These are phyloP conservation scores for Chelmon rostratus DNA, from an alignment of 2,797 vertebrate species.

Conservation along the genomic window DNA sequence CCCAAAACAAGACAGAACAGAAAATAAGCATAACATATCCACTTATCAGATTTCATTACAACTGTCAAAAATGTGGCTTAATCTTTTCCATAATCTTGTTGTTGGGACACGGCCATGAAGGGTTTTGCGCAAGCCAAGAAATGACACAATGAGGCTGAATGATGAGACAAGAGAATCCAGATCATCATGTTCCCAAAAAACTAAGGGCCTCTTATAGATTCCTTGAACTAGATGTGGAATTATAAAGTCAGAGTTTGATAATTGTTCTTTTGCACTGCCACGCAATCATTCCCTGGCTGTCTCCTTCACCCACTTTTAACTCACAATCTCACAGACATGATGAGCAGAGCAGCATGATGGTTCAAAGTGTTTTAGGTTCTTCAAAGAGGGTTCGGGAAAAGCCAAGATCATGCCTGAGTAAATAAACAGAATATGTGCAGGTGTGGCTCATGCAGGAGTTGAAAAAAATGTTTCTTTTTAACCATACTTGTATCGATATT, in stretches of 20 bases:
- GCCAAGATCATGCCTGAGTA: neutral
- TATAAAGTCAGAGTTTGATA: constrained; percentile 40
- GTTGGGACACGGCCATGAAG: constrained; percentile 66
- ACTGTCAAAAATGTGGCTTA: constrained; percentile 70
- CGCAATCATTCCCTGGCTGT: constrained; percentile 23
- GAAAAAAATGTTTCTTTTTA: constrained; percentile 4
- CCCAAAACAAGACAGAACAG: constrained; percentile 43
- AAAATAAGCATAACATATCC: constrained; percentile 68
- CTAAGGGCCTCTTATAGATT: constrained; percentile 52
- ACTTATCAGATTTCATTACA: constrained; percentile 75
- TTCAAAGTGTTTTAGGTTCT: constrained; percentile 38
- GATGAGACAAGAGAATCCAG: constrained; percentile 55
- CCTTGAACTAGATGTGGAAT: constrained; percentile 55
- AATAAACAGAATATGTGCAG: constrained; percentile 20
- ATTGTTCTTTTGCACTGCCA: constrained; percentile 37
- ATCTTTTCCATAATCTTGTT: constrained; percentile 74
- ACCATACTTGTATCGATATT: neutral
- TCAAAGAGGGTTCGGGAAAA: constrained; percentile 31
- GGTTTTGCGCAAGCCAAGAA: constrained; percentile 63
- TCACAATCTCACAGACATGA: constrained; percentile 32
- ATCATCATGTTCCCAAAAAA: constrained; percentile 67
- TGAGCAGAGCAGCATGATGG: constrained; percentile 30
- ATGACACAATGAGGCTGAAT: constrained; percentile 63
- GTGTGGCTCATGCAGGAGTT: neutral
- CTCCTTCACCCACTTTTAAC: constrained; percentile 23